Percentiles rank a stretch among this genome's conserved stretches.
Evolutionary conservation across 2,797 vertebrate species (phyloP).

Genomic region (Enteromius afrohamiltoni): DNA sequence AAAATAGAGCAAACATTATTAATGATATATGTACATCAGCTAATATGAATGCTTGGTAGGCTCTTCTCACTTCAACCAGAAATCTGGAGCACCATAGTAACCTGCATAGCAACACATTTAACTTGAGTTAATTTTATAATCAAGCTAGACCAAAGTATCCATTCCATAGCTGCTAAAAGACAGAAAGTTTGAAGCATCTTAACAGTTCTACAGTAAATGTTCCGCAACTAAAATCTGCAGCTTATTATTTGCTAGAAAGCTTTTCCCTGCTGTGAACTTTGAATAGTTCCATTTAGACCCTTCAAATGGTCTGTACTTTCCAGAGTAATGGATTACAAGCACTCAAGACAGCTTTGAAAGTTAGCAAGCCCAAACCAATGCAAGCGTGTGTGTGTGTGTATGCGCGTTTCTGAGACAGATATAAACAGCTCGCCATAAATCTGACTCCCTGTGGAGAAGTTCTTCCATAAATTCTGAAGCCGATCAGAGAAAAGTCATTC

Average conservation of each 20-base stretch:
- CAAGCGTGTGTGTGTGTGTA: not conserved
- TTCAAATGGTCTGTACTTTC: slow-evolving; percentile 37
- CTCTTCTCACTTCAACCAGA: not conserved
- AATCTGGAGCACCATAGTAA: not conserved
- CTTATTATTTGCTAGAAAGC: slow-evolving; percentile 33
- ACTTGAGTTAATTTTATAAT: slow-evolving; percentile 17
- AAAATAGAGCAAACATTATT: not conserved
- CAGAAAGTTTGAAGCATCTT: not conserved
- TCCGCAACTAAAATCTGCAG: slow-evolving; percentile 8
- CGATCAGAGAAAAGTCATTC: slow-evolving; percentile 62
- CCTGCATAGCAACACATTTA: not conserved
- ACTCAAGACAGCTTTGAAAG: slow-evolving; percentile 38
- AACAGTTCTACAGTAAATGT: not conserved
- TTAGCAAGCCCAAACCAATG: slow-evolving; percentile 47
- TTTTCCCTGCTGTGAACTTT: slow-evolving; percentile 45
- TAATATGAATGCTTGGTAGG: not conserved
- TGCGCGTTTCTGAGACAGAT: slow-evolving; percentile 51
- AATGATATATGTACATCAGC: not conserved
- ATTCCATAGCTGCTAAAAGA: not conserved
- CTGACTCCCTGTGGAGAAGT: slow-evolving; percentile 61
- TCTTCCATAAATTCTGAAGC: slow-evolving; percentile 61
- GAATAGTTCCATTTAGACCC: slow-evolving; percentile 60
- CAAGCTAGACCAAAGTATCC: not conserved
- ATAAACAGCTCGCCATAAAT: slow-evolving; percentile 62
- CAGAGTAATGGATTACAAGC: slow-evolving; percentile 57